These are phyloP conservation scores for Miltochrista miniata DNA, from an alignment of 2,888 invertebrate species.

Conservation along the genomic window DNA sequence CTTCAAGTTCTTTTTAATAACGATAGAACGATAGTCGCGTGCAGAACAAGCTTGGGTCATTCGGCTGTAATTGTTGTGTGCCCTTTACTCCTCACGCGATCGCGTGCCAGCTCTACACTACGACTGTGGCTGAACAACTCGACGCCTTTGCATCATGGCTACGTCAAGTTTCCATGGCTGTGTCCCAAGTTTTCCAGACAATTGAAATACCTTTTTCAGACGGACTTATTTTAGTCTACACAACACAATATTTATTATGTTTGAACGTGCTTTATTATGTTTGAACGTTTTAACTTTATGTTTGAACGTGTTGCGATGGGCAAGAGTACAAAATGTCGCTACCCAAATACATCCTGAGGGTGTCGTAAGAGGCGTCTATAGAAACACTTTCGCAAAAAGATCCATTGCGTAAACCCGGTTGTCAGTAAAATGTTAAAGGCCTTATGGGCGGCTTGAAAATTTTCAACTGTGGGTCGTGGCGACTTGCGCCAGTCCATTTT, in stretches of 20 bases:
- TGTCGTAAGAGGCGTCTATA: too few species aligned
- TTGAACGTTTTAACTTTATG: too few species aligned
- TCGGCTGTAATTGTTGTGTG: constrained; percentile 67
- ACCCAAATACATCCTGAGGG: too few species aligned
- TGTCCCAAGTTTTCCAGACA: constrained; percentile 26
- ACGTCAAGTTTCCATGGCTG: constrained; percentile 31
- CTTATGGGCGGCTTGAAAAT: too few species aligned
- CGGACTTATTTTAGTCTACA: constrained; percentile 11
- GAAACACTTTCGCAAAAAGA: too few species aligned
- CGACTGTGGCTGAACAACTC: constrained; percentile 17
- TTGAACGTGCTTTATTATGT: constrained; percentile 8
- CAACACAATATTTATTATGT: too few species aligned
- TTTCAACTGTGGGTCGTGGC: too few species aligned
- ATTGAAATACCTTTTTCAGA: constrained; percentile 25
- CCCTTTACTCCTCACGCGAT: constrained; percentile 70
- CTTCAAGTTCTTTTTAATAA: constrained; percentile 56
- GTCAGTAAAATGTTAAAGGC: too few species aligned
- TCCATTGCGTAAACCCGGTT: too few species aligned
- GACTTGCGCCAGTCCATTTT: too few species aligned
- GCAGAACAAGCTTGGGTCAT: constrained; percentile 64
- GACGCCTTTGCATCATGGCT: constrained; percentile 23
- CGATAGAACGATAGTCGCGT: constrained; percentile 65
- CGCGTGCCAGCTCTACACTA: constrained; percentile 50
- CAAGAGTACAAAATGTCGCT: too few species aligned
- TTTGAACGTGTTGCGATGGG: too few species aligned